Conservation (phyloP, 2,113 vertebrate genomes). For the Pseudorasbora parva region DNA sequence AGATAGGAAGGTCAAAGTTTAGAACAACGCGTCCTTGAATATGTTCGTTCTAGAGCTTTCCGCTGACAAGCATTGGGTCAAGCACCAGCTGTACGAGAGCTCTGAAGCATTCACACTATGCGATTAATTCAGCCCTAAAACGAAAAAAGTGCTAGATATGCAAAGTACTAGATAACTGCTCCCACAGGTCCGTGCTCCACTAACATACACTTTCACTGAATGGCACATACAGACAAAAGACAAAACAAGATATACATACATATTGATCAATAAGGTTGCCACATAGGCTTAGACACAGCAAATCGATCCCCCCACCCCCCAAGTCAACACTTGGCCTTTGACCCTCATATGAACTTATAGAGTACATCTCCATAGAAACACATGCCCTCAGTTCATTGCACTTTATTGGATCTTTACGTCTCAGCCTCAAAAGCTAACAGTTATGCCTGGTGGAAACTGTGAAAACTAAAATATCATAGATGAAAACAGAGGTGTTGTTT, state of each 20-base stretch:
- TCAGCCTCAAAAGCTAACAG: background rate
- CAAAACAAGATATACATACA: conserved; percentile 53
- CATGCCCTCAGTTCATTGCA: conserved; percentile 18
- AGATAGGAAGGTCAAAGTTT: conserved; percentile 27
- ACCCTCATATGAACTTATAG: conserved; percentile 63
- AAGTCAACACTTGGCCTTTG: conserved; percentile 66
- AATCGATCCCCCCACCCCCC: conserved; percentile 67
- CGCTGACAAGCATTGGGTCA: conserved; percentile 25
- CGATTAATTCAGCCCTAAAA: conserved; percentile 20
- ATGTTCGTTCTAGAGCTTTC: conserved; percentile 29
- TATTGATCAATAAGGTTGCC: conserved; percentile 68
- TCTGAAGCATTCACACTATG: conserved; percentile 29
- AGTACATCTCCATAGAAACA: conserved; percentile 63
- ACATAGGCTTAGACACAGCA: conserved; percentile 53
- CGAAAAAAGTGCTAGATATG: conserved; percentile 12
- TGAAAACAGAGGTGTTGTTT: conserved; percentile 18
- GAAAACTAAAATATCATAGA: conserved; percentile 16
- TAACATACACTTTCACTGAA: background rate
- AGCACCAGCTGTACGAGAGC: conserved; percentile 32
- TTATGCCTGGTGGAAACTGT: background rate
- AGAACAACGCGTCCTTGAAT: conserved; percentile 36
- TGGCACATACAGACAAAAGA: background rate
- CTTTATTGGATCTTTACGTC: background rate
- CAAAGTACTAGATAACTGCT: conserved; percentile 23
- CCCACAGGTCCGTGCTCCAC: background rate